A percentile compares a stretch with the other conserved stretches of the same genome.
These are phyloP conservation scores for Trichonephila inaurata DNA, from an alignment of 1,140 invertebrate genomes.

Conservation along the genomic window DNA sequence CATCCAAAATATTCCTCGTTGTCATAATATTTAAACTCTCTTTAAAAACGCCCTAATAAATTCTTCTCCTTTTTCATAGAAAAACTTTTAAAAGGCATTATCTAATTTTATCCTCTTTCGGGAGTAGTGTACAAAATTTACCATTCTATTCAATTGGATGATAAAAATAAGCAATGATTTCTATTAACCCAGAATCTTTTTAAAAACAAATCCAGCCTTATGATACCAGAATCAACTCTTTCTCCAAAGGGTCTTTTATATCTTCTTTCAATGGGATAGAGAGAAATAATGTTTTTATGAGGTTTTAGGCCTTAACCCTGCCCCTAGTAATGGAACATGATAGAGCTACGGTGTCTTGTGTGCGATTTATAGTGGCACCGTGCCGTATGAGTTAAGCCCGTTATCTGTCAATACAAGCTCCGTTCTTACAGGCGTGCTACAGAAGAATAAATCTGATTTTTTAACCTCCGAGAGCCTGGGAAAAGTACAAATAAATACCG, in stretches of 20 bases:
- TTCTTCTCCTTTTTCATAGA: too few species aligned
- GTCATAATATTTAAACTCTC: too few species aligned
- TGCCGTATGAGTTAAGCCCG: constrained; percentile 41
- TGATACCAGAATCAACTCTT: background rate
- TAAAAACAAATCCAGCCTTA: too few species aligned
- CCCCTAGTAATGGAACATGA: background rate
- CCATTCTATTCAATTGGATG: too few species aligned
- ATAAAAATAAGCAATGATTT: too few species aligned
- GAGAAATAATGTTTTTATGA: background rate
- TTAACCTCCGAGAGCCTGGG: background rate
- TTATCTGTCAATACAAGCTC: constrained; percentile 42
- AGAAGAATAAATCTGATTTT: constrained; percentile 66
- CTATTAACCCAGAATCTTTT: too few species aligned
- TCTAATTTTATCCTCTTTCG: too few species aligned
- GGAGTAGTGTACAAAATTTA: too few species aligned
- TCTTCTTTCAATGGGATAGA: background rate
- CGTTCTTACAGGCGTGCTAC: constrained; percentile 17
- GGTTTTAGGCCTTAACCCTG: background rate
- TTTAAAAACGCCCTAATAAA: too few species aligned
- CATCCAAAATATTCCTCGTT: too few species aligned
- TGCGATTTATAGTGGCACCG: constrained; percentile 26
- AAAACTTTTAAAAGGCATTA: too few species aligned
- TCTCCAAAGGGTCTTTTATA: background rate
- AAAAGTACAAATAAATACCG: constrained; percentile 71
- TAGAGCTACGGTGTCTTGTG: background rate